phyloP scores from a whole-genome alignment of 2,888 invertebrate species.

The Drosophila stalkeri region DNA sequence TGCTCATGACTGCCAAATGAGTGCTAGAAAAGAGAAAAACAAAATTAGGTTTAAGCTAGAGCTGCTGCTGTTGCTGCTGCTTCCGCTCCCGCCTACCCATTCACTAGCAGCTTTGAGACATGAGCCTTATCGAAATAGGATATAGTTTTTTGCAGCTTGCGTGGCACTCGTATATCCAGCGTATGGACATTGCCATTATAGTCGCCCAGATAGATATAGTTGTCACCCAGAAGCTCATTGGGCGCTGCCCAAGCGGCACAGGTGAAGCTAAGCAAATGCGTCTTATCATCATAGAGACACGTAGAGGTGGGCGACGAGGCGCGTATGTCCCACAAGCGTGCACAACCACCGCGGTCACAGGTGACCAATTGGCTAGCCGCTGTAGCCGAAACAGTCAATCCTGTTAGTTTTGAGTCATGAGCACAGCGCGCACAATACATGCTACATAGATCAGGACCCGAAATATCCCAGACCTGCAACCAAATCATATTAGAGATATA shows the following conservation, averaged over 20 bases:
- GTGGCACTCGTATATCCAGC: constrained; percentile 55
- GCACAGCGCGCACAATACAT: constrained; percentile 47
- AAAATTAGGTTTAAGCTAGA: background rate
- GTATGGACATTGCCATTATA: constrained; percentile 68
- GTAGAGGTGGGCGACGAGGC: constrained; percentile 45
- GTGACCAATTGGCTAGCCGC: constrained; percentile 48
- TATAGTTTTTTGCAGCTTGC: constrained; percentile 39
- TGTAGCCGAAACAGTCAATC: constrained; percentile 45
- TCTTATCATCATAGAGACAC: constrained; percentile 54
- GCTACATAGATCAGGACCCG: constrained; percentile 76
- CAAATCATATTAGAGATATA: background rate
- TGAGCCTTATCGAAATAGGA: constrained; percentile 47
- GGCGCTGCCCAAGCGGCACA: constrained; percentile 56
- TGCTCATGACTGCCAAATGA: constrained; percentile 63
- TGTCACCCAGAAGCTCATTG: constrained; percentile 49
- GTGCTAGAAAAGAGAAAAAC: constrained; percentile 37
- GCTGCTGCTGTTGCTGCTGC: background rate
- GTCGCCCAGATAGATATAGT: constrained; percentile 63
- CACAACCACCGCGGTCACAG: constrained; percentile 68
- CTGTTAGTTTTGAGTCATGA: constrained; percentile 59
- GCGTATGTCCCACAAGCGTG: constrained; percentile 64
- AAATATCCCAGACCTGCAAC: constrained; percentile 83
- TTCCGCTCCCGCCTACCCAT: constrained; percentile 48
- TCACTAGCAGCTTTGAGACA: constrained; percentile 49
- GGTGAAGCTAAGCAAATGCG: constrained; percentile 58